phyloP scores from a whole-genome alignment of 2,888 invertebrate species.

The Temnothorax ravouxi region DNA sequence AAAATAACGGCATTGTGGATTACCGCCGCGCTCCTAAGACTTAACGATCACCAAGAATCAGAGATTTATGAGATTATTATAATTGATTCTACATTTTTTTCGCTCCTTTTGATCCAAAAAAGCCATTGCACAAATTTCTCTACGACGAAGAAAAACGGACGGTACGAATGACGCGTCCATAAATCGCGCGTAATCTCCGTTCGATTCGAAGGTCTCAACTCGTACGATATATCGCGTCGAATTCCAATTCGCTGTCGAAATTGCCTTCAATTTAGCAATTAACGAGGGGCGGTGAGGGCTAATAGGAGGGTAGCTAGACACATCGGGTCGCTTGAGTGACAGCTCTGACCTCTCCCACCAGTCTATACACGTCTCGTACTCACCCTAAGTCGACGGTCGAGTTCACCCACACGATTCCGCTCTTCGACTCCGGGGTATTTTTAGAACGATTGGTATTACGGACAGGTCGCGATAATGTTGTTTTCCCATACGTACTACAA shows the following conservation, averaged over 20 bases:
- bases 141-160: constrained; percentile 56
- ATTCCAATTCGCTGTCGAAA: constrained; percentile 83
- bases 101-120: not conserved
- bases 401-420: constrained; percentile 71
- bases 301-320: constrained; percentile 85
- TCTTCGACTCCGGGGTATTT: constrained; percentile 50
- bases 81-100: constrained; percentile 5
- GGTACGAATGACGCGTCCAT: constrained; percentile 74
- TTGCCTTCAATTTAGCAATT: constrained; percentile 86
- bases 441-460: constrained; percentile 56
- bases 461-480: constrained; percentile 47
- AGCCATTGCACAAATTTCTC: constrained; percentile 54
- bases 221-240: constrained; percentile 76
- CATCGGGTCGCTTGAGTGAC: constrained; percentile 84
- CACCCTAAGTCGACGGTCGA: constrained; percentile 70
- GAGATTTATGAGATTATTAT: constrained; percentile 24
- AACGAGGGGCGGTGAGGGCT: constrained; percentile 83
- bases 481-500: constrained; percentile 44
- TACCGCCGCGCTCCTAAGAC: not conserved
- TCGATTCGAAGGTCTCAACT: constrained; percentile 68
- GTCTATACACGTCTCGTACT: constrained; percentile 67
- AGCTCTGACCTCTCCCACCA: constrained; percentile 85
- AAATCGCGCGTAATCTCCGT: constrained; percentile 78
- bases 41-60: not conserved
- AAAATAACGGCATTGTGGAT: not conserved